Conservation (phyloP, 2,113 vertebrate species). For the Meriones unguiculatus region DNA sequence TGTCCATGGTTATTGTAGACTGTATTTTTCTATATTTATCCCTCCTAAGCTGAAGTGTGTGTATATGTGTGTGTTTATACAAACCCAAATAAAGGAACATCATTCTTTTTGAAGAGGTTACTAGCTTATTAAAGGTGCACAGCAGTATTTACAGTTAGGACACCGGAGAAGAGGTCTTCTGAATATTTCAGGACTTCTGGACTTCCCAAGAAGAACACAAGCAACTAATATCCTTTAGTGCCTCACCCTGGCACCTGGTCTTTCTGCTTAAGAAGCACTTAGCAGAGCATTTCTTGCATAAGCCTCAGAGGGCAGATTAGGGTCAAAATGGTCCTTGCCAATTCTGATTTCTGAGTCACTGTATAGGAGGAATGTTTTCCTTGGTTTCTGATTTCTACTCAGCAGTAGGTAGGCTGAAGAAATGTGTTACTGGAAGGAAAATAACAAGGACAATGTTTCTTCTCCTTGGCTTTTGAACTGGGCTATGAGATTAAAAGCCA, state of each 20-base stretch:
- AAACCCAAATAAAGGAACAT: background rate
- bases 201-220: background rate
- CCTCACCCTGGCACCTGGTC: background rate
- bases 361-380: background rate
- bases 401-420: background rate
- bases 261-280: constrained; percentile 50
- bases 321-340: constrained; percentile 15
- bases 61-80: background rate
- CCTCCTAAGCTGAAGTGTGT: background rate
- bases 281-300: constrained; percentile 14
- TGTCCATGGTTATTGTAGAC: background rate
- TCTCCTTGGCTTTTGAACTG: background rate
- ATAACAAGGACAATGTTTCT: background rate
- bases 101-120: background rate
- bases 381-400: constrained; percentile 17
- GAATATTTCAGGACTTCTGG: constrained; percentile 49
- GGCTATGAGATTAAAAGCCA: constrained; percentile 13
- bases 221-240: constrained; percentile 43
- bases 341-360: constrained; percentile 31
- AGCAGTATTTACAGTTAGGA: constrained; percentile 12
- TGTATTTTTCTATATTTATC: background rate
- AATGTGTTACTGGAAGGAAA: background rate
- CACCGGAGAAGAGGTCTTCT: background rate
- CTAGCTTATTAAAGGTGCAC: constrained; percentile 8
- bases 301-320: constrained; percentile 20